Evolutionary conservation across 2,888 invertebrate species (phyloP), one percentile per base, ranked within the genome.

Genomic region (Agrypnus murinus): DNA sequence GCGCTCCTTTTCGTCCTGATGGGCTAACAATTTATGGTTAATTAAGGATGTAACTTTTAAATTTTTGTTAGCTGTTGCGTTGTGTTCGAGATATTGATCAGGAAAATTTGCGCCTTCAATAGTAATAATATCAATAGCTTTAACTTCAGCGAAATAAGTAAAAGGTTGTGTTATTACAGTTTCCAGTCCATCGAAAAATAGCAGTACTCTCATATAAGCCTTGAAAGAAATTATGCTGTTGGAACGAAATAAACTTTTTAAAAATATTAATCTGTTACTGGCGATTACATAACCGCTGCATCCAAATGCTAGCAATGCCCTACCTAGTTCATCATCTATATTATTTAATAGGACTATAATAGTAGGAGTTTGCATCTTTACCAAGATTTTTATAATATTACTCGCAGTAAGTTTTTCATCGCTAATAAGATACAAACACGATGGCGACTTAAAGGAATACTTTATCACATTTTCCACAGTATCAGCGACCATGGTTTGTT

Each of bases 231-330:
- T n/a, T n/a, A n/a, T n/a, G n/a, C n/a, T n/a, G n/a, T n/a, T n/a
- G n/a, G n/a, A n/a, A n/a, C n/a, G 5, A 36, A 55, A 55, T 7
- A 55, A 12, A 36, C 10, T 25, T 17, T 3, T 19, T 14, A 64
- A 19, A 14, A 17, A 34, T 2, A 31, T 10, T 25, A 55, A 8
- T n/a, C 2, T 50, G 9, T 57, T 31, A 7, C 31, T 40, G 31
- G 12, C 12, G 17, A 65, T 32, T 14, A 53, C 17, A 31, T 48
- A 62, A 17, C 48, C 62, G 9, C 36, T 62, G 36, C 62, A 62
- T 14, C 46, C 25, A 7, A 46, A 6, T 25, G 38, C 25, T 25
- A 25, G 25, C 25, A 5, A 25, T 2, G 2, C 5, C 5, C 5
- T 25, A 5, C 25, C 5, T 25, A 25, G 25, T n/a, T n/a, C n/a